phyloP scores from a whole-genome alignment of 2,797 vertebrate genomes.

The Gobionotothen gibberifrons region DNA sequence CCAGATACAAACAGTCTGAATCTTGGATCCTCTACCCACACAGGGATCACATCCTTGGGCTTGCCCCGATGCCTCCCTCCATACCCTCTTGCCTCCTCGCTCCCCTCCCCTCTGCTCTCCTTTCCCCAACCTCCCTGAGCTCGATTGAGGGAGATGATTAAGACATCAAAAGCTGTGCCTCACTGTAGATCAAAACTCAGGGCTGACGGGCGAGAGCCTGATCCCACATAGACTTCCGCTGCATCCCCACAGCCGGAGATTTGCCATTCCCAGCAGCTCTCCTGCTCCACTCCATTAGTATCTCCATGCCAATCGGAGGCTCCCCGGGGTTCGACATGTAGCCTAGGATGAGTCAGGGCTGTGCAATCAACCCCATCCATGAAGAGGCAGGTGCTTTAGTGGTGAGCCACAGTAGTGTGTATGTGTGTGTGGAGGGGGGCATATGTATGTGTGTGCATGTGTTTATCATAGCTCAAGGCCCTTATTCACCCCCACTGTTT shows the following conservation, averaged over 20 bases:
- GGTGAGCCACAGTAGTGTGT: conserved; percentile 59
- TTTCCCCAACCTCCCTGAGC: conserved; percentile 75
- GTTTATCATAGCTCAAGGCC: conserved; percentile 80
- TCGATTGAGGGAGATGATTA: conserved; percentile 83
- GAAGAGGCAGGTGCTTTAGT: conserved; percentile 79
- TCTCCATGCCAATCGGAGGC: conserved; percentile 81
- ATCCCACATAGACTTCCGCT: conserved; percentile 80
- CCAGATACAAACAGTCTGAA: conserved; percentile 59
- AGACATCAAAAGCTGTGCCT: conserved; percentile 83
- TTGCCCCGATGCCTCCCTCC: conserved; percentile 62
- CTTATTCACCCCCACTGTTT: conserved; percentile 81
- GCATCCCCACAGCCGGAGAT: conserved; percentile 82
- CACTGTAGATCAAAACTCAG: conserved; percentile 81
- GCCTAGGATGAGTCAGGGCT: conserved; percentile 85
- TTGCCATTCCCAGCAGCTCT: conserved; percentile 84
- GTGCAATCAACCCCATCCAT: conserved; percentile 78
- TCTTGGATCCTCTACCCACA: conserved; percentile 62
- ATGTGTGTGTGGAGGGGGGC: conserved; percentile 41
- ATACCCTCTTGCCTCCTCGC: conserved; percentile 50
- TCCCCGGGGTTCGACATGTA: conserved; percentile 83
- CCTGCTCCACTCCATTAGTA: conserved; percentile 82
- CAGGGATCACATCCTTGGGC: conserved; percentile 68
- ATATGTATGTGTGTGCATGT: conserved; percentile 64
- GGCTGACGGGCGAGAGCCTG: conserved; percentile 79
- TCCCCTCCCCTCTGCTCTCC: conserved; percentile 46